These are phyloP conservation scores for Orbicella faveolata DNA, from an alignment of 64 coral and sea anemone genomes.

Conservation along the genomic window DNA sequence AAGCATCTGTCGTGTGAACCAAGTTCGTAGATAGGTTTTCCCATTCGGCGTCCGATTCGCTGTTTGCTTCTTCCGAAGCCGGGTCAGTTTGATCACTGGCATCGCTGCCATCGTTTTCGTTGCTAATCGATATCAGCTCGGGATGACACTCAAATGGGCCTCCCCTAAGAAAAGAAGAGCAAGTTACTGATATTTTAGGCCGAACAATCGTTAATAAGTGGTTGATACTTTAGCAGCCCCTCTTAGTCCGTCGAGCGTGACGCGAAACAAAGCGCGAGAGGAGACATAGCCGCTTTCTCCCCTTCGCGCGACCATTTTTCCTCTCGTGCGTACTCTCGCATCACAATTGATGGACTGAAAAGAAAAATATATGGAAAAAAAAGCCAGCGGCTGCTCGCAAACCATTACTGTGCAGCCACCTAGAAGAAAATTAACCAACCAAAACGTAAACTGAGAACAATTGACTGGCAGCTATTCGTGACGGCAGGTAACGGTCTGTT, in stretches of 20 bases:
- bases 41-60: conserved; percentile 90
- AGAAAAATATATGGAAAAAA: too few relatives aligned
- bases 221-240: background rate
- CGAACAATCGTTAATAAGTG: background rate
- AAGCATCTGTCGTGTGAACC: conserved; percentile 26
- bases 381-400: too few relatives aligned
- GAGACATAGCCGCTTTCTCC: too few relatives aligned
- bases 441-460: too few relatives aligned
- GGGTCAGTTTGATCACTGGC: conserved; percentile 47
- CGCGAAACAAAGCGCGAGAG: too few relatives aligned
- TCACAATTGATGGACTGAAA: too few relatives aligned
- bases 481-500: too few relatives aligned
- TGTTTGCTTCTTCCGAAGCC: conserved; percentile 59
- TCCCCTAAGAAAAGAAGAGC: conserved; percentile 33
- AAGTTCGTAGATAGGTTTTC: conserved; percentile 87
- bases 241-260: background rate
- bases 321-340: too few relatives aligned
- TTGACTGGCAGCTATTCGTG: too few relatives aligned
- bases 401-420: too few relatives aligned
- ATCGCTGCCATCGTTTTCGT: conserved; percentile 43
- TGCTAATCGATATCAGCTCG: conserved; percentile 71
- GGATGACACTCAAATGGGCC: conserved; percentile 84
- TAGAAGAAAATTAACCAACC: too few relatives aligned
- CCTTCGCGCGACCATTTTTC: too few relatives aligned
- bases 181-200: background rate